A percentile compares a stretch with the other conserved stretches of the same genome.
These are phyloP conservation scores for Ptychadena robeensis DNA, from an alignment of 2,797 vertebrate genomes.

Conservation along the genomic window DNA sequence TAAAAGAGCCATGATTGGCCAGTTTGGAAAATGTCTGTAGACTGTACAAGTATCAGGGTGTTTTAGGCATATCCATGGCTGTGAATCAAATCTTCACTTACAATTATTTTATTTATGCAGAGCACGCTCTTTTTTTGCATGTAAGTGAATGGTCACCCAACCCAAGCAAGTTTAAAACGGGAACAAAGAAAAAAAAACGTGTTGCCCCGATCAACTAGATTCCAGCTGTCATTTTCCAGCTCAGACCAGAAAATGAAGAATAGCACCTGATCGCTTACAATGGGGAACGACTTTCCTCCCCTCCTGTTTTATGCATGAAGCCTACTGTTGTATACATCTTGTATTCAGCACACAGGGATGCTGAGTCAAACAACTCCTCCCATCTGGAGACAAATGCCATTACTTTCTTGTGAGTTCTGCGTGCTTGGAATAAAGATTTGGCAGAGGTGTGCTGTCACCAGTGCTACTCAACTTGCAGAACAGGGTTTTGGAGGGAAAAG, in stretches of 20 bases:
- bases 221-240: background rate
- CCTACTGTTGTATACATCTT: background rate
- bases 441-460: background rate
- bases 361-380: background rate
- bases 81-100: no score
- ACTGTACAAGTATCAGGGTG: no score
- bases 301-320: conserved; percentile 1
- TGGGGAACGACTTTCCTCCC: background rate
- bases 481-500: background rate
- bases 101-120: no score
- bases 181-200: background rate
- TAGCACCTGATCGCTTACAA: background rate
- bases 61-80: no score
- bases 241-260: background rate
- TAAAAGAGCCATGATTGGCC: no score
- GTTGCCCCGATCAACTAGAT: background rate
- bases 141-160: background rate
- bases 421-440: background rate
- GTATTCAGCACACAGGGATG: background rate
- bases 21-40: no score
- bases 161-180: background rate
- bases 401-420: background rate
- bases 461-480: background rate
- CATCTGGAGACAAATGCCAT: background rate
- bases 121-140: background rate